Evolutionary conservation across 1,140 invertebrate genomes (phyloP), one percentile per base, ranked within the genome.

Genomic region (Lordiphosa stackelbergi): DNA sequence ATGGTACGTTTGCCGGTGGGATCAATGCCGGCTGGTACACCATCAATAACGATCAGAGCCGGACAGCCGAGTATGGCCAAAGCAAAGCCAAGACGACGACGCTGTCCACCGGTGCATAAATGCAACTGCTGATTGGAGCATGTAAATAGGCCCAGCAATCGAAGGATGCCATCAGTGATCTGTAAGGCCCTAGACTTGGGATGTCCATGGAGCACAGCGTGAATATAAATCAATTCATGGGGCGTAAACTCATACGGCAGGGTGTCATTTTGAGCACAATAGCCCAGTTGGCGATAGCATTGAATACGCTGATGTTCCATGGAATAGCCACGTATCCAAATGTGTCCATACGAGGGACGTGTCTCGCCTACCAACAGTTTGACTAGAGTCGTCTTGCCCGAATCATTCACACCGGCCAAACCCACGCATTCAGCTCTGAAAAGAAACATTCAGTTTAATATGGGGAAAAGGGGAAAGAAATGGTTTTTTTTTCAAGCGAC

Each of bases 51-150:
- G 3, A 66, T 16, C 1, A 83, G 8, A 5, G 45, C 0, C 4
- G 96, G 96, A 86, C 95, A 93, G 4, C 95, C 95, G 62, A 96
- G 94, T 19, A 97, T 91, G 2, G 96, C 95, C 55, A 97, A 94
- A n/a, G 94, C 95, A 37, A 97, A 94, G 28, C 92, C 95, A 0
- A 98, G 88, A 73, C 96, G 96, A 28, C 96, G 88, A 85, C 96
- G 95, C 89, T 96, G 95, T 1, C 96, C 96, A 6, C 95, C 94
- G 40, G 95, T 96, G 36, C 69, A 83, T 4, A 28, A 5, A 0
- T 19, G 13, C 0, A 70, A 12, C 2, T 47, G 22, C 8, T 55
- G 55, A 2, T 49, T 40, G 31, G 61, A 54, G 28, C 68, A 58
- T 4, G 11, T 24, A 0, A 37, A 13, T 3, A 83, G 58, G 9